Conservation (phyloP, 92 coral and sea anemone genomes). For the Bergia puertoricense region DNA sequence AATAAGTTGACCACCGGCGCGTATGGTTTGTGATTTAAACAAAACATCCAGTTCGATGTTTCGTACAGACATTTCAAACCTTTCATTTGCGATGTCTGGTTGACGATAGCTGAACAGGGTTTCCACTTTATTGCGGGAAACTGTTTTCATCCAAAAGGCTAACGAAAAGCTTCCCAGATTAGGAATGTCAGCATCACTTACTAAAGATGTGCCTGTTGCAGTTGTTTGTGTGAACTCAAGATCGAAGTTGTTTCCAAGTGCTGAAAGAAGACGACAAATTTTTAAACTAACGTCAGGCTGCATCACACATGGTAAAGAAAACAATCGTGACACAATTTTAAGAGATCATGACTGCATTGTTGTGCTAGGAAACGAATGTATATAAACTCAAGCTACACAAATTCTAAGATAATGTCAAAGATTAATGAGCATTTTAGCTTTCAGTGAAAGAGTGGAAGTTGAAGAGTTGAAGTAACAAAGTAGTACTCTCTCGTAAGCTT, state of each 20-base stretch:
- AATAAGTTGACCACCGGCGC: slow-evolving; percentile 31
- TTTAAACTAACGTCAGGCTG: no score
- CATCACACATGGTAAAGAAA: no score
- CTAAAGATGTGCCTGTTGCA: slow-evolving; percentile 31
- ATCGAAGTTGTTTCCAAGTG: slow-evolving; percentile 54
- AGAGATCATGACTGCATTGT: no score
- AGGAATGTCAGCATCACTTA: slow-evolving; percentile 34
- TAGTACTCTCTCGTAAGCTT: no score
- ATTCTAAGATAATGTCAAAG: no score
- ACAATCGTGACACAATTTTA: no score
- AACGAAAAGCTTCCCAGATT: slow-evolving; percentile 45
- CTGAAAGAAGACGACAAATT: slow-evolving; percentile 13
- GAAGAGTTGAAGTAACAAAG: no score
- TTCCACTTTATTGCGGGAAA: slow-evolving; percentile 41
- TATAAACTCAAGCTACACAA: no score
- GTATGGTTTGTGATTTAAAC: slow-evolving; percentile 42
- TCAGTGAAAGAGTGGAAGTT: no score
- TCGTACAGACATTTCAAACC: slow-evolving; percentile 48
- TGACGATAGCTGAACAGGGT: slow-evolving; percentile 59
- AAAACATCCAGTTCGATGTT: slow-evolving; percentile 31
- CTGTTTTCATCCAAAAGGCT: slow-evolving; percentile 56
- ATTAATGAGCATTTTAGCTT: no score
- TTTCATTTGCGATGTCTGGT: slow-evolving; percentile 42
- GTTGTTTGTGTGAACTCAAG: slow-evolving; percentile 22
- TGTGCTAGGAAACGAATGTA: no score